Base-by-base conservation (phyloP, 2,797 vertebrate species). In the Periophthalmus magnuspinnatus region DNA sequence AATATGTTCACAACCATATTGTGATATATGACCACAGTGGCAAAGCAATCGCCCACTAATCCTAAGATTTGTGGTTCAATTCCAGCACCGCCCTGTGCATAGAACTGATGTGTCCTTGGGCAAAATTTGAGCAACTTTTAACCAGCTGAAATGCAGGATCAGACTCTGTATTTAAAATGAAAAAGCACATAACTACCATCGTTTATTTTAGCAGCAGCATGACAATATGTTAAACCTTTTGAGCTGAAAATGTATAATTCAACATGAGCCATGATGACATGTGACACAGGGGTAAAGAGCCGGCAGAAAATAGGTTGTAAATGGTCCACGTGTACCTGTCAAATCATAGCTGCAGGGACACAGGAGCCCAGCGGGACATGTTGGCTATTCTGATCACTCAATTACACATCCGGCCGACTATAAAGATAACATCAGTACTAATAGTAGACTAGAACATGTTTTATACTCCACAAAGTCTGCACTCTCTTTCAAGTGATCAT, bases 221-320 rank as follows among this genome's bases (percentile, higher is more conserved):
- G 78, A 77, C 81, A 80, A 56, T 71, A 70, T 2, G 5, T 80
- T 74, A 14, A 55, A 52, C 65, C 81, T 80, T 70, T 74, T 32
- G 68, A 81, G 77, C 64, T n/a, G 57, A 54, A 79, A 75, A 77
- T 63, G 59, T 75, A 62, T 65, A 82, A 61, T 69, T 65, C 69
- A 80, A 74, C 69, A 38, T 41, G 41, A 45, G 41, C 14, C 41
- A 11, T 45, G 71, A 11, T 45, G 71, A 84, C 81, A 77, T 38
- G 24, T 76, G 67, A 76, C 73, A 81, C 21, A 22, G 5, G 24
- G 32, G 55, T 16, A 11, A 72, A 67, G 66, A 84, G 64, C 47
- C 8, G 70, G 82, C 79, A 61, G 71, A 80, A 87, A 88, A 88
- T 88, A 89, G 84, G 80, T n/a, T 17, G 38, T 58, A 58, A 83